phyloP scores from a whole-genome alignment of 2,888 invertebrate genomes.

The Ceramica pisi region DNA sequence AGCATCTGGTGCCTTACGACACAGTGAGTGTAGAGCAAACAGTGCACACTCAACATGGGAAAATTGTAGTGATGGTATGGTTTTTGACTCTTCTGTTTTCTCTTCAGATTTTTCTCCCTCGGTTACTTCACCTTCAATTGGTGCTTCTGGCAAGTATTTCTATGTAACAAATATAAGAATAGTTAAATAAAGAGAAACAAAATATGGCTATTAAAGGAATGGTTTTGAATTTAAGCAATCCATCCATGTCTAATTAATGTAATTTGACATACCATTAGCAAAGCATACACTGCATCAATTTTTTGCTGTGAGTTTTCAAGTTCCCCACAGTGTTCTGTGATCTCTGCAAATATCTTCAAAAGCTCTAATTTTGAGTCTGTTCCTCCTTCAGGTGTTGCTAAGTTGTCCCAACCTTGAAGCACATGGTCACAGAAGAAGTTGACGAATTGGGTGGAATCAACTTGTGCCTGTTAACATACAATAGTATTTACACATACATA shows the following conservation, averaged over 20 bases:
- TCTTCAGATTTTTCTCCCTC: constrained; percentile 82
- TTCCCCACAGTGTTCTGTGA: constrained; percentile 94
- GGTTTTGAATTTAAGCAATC: too few relatives aligned
- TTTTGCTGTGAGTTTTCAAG: constrained; percentile 94
- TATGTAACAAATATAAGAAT: constrained; percentile 77
- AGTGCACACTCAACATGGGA: constrained; percentile 98
- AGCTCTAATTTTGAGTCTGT: constrained; percentile 94
- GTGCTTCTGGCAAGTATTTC: constrained; percentile 97
- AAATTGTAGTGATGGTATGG: constrained; percentile 97
- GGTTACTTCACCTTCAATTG: constrained; percentile 90
- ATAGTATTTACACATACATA: neutral
- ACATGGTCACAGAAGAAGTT: constrained; percentile 96
- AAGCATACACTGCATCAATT: constrained; percentile 94
- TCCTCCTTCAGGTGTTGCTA: constrained; percentile 91
- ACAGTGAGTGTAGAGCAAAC: constrained; percentile 94
- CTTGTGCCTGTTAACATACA: constrained; percentile 92
- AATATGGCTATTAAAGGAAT: too few relatives aligned
- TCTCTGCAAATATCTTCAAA: constrained; percentile 96
- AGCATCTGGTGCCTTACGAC: constrained; percentile 94
- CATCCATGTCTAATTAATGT: neutral
- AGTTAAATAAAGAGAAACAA: too few relatives aligned
- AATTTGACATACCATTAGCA: constrained; percentile 92
- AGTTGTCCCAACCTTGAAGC: constrained; percentile 93
- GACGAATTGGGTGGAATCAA: constrained; percentile 96
- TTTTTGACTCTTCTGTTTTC: constrained; percentile 80